Conservation (phyloP, 2,113 vertebrate species). For the Heloderma charlesbogerti region DNA sequence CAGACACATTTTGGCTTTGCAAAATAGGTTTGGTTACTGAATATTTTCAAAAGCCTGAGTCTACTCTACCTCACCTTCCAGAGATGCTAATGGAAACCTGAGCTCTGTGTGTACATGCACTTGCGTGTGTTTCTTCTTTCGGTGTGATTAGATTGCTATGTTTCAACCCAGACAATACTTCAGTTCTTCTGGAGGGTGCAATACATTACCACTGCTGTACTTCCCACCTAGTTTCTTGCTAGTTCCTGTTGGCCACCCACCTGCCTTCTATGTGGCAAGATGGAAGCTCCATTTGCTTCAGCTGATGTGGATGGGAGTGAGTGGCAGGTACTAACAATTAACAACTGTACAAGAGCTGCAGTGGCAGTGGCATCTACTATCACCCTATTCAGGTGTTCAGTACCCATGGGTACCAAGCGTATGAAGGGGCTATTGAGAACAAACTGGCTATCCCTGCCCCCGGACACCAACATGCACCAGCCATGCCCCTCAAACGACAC, state of each 20-base stretch:
- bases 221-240: background rate
- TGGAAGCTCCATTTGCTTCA: background rate
- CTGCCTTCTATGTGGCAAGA: no score
- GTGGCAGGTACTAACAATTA: background rate
- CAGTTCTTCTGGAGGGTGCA: background rate
- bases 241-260: no score
- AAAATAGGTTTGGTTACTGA: background rate
- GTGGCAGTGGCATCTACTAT: background rate
- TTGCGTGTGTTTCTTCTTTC: no score
- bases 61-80: background rate
- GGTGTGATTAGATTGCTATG: background rate
- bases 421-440: no score
- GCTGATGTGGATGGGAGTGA: background rate
- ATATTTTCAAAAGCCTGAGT: background rate
- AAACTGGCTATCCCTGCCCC: background rate
- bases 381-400: no score
- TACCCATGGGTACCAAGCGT: no score
- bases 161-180: background rate
- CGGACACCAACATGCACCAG: background rate
- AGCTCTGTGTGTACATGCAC: background rate
- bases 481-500: background rate
- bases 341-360: background rate
- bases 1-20: background rate
- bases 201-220: background rate
- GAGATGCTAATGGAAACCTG: background rate